Base-by-base conservation (phyloP, 2,888 invertebrate species). In the Euspilapteryx auroguttella region DNA sequence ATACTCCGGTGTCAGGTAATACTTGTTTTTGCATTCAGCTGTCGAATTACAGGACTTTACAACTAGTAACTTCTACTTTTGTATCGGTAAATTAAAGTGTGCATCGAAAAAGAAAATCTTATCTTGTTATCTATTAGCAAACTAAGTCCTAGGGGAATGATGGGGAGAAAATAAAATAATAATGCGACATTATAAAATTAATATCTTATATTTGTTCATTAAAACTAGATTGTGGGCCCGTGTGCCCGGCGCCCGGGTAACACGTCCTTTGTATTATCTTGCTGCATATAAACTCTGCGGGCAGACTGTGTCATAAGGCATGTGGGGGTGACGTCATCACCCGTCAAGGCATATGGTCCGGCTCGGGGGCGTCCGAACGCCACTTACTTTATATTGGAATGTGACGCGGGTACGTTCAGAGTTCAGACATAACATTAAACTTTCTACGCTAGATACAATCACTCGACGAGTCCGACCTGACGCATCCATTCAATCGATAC, bases 161-260 rank as follows among this genome's bases (percentile, higher is more conserved):
- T n/a, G n/a, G n/a, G n/a, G n/a, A n/a, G 13, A 12, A 21, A 24
- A 15, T 12, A 23, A 39, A 48, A 40, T 41, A 55, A 69, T 73
- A 66, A 58, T 58, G 52, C 65, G 35, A 64, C 65, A 61, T 73
- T 73, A 73, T 73, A 71, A 75, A 75, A 73, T 73, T 73, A 75
- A 75, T 75, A 73, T 73, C 64, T 75, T 75, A 73, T 73, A 75
- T 75, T 75, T 73, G 75, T 75, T 75, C 73, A 73, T 61, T 75
- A 75, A 69, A 75, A 73, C 71, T 75, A 75, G 68, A 73, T 63
- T 69, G 71, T 69, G 75, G 75, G 73, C 71, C 73, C 61, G 69
- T 66, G 66, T 62, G 33, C 69, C 73, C 71, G 69, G 71, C 55
- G 68, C 65, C 73, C 71, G 69, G 73, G 75, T 73, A 73, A 75